Evolutionary conservation across 2,797 vertebrate genomes (phyloP).

Genomic region (Sandelia bainsii): DNA sequence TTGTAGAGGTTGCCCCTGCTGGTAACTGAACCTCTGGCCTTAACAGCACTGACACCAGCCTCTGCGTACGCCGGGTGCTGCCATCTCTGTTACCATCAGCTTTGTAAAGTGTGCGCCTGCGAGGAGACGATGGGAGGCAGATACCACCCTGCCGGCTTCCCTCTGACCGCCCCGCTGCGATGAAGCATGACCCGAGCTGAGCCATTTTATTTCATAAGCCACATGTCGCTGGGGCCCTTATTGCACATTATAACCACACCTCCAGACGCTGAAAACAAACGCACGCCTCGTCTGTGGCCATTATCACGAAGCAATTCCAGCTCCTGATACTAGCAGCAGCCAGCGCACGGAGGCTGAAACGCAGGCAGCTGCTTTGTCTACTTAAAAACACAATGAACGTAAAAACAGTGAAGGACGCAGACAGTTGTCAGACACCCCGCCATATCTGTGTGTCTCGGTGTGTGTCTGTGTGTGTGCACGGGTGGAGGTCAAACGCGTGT

Average conservation of each 20-base stretch:
- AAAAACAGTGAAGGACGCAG: neutral
- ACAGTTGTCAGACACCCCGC: constrained; percentile 26
- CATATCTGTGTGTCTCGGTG: constrained; percentile 27
- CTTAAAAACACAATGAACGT: neutral
- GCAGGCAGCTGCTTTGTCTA: constrained; percentile 52
- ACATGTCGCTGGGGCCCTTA: constrained; percentile 29
- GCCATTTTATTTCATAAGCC: constrained; percentile 8
- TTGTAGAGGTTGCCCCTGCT: constrained; percentile 16
- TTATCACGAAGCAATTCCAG: constrained; percentile 25
- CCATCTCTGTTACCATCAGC: constrained; percentile 17
- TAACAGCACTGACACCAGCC: constrained; percentile 10
- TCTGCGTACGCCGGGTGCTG: constrained; percentile 18
- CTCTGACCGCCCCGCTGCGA: constrained; percentile 14
- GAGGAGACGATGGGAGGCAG: neutral
- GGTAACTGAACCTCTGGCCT: constrained; percentile 27
- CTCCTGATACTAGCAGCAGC: constrained; percentile 2
- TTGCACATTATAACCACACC: constrained; percentile 51
- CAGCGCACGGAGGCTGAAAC: constrained; percentile 36
- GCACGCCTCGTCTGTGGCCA: constrained; percentile 44
- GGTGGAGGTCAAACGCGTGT: constrained; percentile 45
- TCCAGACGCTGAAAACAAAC: constrained; percentile 62
- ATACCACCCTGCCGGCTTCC: constrained; percentile 15
- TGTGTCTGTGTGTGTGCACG: neutral
- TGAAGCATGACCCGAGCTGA: neutral
- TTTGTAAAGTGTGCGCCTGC: constrained; percentile 8